These are phyloP conservation scores for Antitype chi DNA, from an alignment of 2,888 invertebrate genomes.

Conservation along the genomic window DNA sequence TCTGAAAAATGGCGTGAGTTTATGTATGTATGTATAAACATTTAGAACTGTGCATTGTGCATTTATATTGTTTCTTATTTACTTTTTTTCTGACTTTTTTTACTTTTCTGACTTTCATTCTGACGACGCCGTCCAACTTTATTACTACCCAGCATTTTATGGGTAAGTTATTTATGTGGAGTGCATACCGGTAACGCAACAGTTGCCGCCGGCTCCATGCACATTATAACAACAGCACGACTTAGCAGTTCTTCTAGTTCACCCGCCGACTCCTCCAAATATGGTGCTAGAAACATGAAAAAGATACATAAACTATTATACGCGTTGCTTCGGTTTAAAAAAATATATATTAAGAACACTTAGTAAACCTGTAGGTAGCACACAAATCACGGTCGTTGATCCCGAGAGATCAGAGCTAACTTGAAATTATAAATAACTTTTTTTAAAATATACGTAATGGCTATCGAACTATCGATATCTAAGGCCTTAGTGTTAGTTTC, in stretches of 20 bases:
- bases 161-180: neutral
- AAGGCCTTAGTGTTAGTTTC: too few relatives aligned
- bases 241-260: constrained; percentile 79
- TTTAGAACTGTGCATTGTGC: too few relatives aligned
- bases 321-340: neutral
- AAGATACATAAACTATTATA: neutral
- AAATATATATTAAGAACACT: too few relatives aligned
- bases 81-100: too few relatives aligned
- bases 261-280: constrained; percentile 66
- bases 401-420: neutral
- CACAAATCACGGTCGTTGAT: neutral
- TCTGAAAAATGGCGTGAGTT: too few relatives aligned
- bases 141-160: neutral
- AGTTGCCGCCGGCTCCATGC: constrained; percentile 80
- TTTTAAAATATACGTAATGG: too few relatives aligned
- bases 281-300: constrained; percentile 70
- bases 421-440: neutral
- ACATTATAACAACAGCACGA: constrained; percentile 80
- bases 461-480: too few relatives aligned
- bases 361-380: neutral
- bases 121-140: neutral
- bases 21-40: too few relatives aligned
- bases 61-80: too few relatives aligned
- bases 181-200: constrained; percentile 76
- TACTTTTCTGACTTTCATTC: too few relatives aligned